Base-by-base conservation (phyloP, 1,140 invertebrate species). In the Aphaenogaster ashmeadi region DNA sequence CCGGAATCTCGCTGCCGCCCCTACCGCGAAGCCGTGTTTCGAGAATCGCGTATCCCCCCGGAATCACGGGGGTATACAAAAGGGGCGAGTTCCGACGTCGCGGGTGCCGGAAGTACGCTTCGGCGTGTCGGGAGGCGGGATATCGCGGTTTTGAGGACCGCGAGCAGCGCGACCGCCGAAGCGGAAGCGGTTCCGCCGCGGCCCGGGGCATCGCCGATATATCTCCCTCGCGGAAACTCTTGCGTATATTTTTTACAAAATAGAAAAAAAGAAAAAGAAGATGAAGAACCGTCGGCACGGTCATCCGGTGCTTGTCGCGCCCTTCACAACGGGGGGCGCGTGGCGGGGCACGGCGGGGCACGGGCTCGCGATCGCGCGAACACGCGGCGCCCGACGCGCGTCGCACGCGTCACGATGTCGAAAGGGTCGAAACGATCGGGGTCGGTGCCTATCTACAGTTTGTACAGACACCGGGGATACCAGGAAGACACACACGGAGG, bases 391-490 rank as follows among this genome's bases (percentile, higher is more conserved):
- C 69, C 66, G 27, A n/a, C 52, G 56, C 74, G 50, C 80, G 86
- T 83, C 64, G 72, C 71, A 54, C 86, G 89, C 84, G 89, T 90
- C 87, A 84, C 85, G 90, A 91, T 93, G 92, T 93, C 92, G 92
- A 93, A 93, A 92, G 78, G 88, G 90, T 91, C 90, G 90, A 91
- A 91, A 91, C 90, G 90, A 91, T 91, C 90, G 88, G 90, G 90
- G 74, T 89, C 86, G 90, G 80, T 91, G 89, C 84, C 87, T 79
- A 88, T 88, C 88, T 27, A 86, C 66, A 41, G n/a, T 86, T 91
- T 62, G 81, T 44, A 56, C 69, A 64, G 41, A 75, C 38, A 86
- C 81, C 56, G 56, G 21, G n/a, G 13, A 47, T 8, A 62, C 13
- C 38, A 71, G 27, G 15, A 18, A 50, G 36, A 52, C 13, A 69